Base-by-base conservation (phyloP, 2,888 invertebrate species). In the Drosophila borborema region DNA sequence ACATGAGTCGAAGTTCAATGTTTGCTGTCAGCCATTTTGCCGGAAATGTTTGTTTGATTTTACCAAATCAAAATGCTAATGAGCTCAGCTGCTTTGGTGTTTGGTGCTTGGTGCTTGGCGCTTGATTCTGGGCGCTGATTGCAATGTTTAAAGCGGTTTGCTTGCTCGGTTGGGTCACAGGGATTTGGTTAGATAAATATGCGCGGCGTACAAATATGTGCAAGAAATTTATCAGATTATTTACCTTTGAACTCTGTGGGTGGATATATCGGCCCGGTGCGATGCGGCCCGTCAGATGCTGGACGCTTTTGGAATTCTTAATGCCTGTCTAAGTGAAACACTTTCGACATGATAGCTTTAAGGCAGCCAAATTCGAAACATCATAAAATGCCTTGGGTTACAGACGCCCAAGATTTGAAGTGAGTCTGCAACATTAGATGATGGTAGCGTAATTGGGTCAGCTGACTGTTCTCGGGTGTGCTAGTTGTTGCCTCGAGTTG, bases 201-300 rank as follows among this genome's bases (percentile, higher is more conserved):
- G 55, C 28, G 31, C 28, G 41, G 38, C 41, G 36, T 58, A 81
- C 67, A 74, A 78, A 87, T 81, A 78, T 62, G 48, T 45, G 43
- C 48, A 61, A 43, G 55, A 16, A 46, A 43, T 54, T 74, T 64
- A 76, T 77, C 53, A 67, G 88, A 84, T 81, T 89, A 64, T 87
- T 84, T 84, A 89, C 90, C 84, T 89, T 84, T 84, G 90, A 89
- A 78, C 90, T 48, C 46, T 38, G 51, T 18, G 74, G 43, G n/a
- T 61, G 66, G 41, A 34, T 67, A 46, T 72, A 54, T 66, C 65
- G 61, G 68, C 28, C 28, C 48, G 54, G n/a, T 23, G 34, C 59
- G 41, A 16, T 23, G 34, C 51, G 41, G 40, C 55, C 62, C 56
- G 55, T 53, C 64, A 43, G 60, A 41, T 48, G 16, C 40, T 66